Percentiles rank a stretch among this genome's conserved stretches.
Evolutionary conservation across 2,888 invertebrate species (phyloP).

Genomic region (Macaria notata): DNA sequence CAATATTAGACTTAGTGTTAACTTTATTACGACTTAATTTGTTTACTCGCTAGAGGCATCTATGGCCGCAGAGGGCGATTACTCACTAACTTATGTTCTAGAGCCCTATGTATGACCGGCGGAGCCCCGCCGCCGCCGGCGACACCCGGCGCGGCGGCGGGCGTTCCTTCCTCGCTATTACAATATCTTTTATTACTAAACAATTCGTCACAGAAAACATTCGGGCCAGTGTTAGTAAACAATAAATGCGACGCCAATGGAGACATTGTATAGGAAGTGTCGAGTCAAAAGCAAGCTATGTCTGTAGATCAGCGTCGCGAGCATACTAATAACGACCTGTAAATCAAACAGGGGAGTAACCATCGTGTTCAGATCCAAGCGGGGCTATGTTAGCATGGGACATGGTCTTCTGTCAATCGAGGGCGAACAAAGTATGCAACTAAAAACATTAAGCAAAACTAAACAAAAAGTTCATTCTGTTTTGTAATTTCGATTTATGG

Average conservation of each 20-base stretch:
- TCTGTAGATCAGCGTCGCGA: slow-evolving; percentile 69
- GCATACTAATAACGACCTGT: slow-evolving; percentile 82
- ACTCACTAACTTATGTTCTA: slow-evolving; percentile 68
- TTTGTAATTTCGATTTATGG: slow-evolving; percentile 7
- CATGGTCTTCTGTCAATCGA: slow-evolving; percentile 39
- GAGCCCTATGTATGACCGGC: slow-evolving; percentile 46
- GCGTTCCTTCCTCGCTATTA: slow-evolving; percentile 28
- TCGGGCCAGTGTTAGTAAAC: slow-evolving; percentile 30
- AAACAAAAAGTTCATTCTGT: not conserved
- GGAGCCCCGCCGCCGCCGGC: slow-evolving; percentile 16
- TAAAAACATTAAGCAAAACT: slow-evolving; percentile 6
- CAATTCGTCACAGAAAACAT: slow-evolving; percentile 34
- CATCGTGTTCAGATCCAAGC: slow-evolving; percentile 50
- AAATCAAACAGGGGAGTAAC: slow-evolving; percentile 79
- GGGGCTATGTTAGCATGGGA: slow-evolving; percentile 27
- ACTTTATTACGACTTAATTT: slow-evolving; percentile 75
- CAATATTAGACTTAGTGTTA: slow-evolving; percentile 83
- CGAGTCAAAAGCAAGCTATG: slow-evolving; percentile 65
- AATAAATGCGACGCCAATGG: slow-evolving; percentile 70
- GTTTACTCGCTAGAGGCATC: slow-evolving; percentile 71
- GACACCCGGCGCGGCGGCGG: slow-evolving; percentile 37
- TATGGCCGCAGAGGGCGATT: slow-evolving; percentile 54
- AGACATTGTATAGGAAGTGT: slow-evolving; percentile 58
- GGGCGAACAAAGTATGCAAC: slow-evolving; percentile 29
- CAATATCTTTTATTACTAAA: slow-evolving; percentile 35